Base-by-base conservation (phyloP, 1,140 invertebrate species). In the Listronotus oregonensis region DNA sequence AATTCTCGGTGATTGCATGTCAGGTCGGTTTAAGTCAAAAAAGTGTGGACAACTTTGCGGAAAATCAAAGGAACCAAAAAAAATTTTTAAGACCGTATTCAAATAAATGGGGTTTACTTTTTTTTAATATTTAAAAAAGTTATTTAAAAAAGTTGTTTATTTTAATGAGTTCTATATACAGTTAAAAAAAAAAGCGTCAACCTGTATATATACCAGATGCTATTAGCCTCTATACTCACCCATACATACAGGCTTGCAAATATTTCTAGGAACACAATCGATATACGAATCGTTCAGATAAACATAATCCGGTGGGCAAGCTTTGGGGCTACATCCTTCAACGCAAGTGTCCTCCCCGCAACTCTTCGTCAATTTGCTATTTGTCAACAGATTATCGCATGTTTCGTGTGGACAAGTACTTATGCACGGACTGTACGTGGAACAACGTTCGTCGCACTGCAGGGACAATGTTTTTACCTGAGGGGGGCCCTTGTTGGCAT, bases 381-480 rank as follows among this genome's bases (percentile, higher is more conserved):
- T 89, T 85, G 85, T 82, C 17, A 88, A 79, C n/a, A 87, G 80
- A 73, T 93, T 93, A 62, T 94, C 90, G 73, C 94, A 96, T 0
- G 91, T 95, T 77, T 90, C 87, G 2, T 84, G 80, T 0, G 92
- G 91, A 75, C 94, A 96, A 1, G 90, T 84, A 0, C 89, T 86
- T 6, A 94, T 43, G 71, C 93, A 95, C 3, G 92, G 85, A 52
- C 86, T 89, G 78, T 95, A 96, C 8, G 83, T 84, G 1, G 89
- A 85, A 71, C 91, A 93, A 15, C 83, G 82, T 67, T 89, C 86
- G 75, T 94, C 90, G 75, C 94, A 96, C 78, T 96, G 92, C 77
- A 96, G 93, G 73, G 94, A 96, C 11, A 93, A 39, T 90, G 82
- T 72, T 91, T 80, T 94, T 94, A 96, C 67, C 87, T 86, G 9